Conservation (phyloP, 2,113 vertebrate species). For the Tamias sibiricus region DNA sequence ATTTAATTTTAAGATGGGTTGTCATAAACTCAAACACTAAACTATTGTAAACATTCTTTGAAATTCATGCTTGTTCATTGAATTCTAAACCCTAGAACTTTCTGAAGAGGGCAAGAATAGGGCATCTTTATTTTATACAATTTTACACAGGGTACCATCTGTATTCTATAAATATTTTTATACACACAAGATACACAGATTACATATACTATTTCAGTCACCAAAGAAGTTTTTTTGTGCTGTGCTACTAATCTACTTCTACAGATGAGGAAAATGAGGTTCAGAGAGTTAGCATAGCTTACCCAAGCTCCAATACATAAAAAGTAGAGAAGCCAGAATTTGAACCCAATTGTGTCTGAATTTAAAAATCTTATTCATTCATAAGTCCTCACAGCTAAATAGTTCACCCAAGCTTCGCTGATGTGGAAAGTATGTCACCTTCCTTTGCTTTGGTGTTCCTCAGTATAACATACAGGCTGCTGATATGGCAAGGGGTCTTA, state of each 20-base stretch:
- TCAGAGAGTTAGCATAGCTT: background rate
- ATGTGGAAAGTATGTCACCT: background rate
- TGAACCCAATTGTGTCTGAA: background rate
- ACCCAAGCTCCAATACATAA: background rate
- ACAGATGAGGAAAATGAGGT: background rate
- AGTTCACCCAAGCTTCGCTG: background rate
- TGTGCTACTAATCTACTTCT: constrained; percentile 25
- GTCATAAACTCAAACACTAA: constrained; percentile 27
- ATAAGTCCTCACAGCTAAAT: background rate
- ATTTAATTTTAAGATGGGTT: background rate
- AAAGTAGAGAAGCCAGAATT: background rate
- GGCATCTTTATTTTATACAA: background rate
- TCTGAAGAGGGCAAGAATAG: background rate
- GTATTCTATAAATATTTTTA: background rate
- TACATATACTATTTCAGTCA: background rate
- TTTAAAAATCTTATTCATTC: background rate
- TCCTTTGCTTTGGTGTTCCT: background rate
- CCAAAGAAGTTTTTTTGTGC: background rate
- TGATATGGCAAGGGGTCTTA: background rate
- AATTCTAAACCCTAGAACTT: background rate
- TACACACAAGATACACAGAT: background rate
- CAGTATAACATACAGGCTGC: background rate
- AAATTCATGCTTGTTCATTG: background rate
- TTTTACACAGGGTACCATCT: background rate
- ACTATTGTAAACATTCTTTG: background rate